Conservation (phyloP, 2,113 vertebrate species). For the Neolamprologus sp. region DNA sequence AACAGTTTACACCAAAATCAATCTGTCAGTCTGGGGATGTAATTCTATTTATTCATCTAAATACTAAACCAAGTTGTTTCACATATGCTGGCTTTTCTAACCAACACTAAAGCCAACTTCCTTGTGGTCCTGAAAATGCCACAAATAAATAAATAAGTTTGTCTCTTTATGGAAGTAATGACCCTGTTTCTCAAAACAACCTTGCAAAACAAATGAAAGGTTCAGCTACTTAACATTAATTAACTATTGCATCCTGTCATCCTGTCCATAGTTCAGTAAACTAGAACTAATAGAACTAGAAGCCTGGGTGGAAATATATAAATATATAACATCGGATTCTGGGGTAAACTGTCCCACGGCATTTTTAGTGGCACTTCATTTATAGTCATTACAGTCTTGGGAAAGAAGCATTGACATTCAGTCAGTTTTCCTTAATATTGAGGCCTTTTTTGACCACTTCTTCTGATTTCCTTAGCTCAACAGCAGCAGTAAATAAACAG, state of each 20-base stretch:
- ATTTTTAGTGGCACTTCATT: background rate
- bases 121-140: background rate
- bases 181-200: background rate
- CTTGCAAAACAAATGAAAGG: background rate
- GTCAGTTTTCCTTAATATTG: background rate
- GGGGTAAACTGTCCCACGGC: background rate
- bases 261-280: background rate
- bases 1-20: background rate
- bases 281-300: background rate
- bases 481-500: background rate
- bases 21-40: background rate
- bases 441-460: background rate
- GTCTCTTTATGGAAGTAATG: background rate
- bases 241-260: background rate
- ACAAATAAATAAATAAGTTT: background rate
- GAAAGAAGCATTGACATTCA: background rate
- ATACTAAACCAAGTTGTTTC: fast-evolving
- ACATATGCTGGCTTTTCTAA: background rate
- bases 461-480: background rate
- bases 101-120: background rate
- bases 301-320: background rate
- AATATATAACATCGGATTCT: background rate
- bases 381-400: background rate
- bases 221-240: background rate
- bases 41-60: background rate